Base-by-base conservation (phyloP, 2,888 invertebrate genomes). In the Drosophila macrothrix region DNA sequence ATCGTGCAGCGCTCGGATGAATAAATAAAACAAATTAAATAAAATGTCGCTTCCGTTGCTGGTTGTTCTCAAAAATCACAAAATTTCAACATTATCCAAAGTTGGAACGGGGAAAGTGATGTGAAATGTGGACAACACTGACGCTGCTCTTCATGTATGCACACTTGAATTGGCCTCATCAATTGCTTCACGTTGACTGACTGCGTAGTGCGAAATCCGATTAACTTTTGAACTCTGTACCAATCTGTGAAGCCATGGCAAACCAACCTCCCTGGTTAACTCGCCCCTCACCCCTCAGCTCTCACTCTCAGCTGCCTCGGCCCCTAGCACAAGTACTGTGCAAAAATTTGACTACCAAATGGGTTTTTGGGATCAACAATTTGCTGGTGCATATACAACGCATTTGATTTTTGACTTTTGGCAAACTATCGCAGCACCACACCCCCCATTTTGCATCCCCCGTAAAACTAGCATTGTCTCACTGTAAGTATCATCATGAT, bases 141-240 rank as follows among this genome's bases (percentile, higher is more conserved):
- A 10, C 29, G 46, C 16, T 25, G 29, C 63, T 73, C 62, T 78
- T 71, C 81, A 81, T 89, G 74, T 78, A 86, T 82, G 76, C 76
- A 78, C 89, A 82, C 84, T 89, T 74, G 82, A 89, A 86, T 86
- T 89, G 75, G 72, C 82, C 82, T 82, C 89, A 89, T 89, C 89
- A 87, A 86, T 86, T 84, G 85, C 80, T 82, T 89, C 82, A 87
- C 80, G 84, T 84, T 84, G 84, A 86, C 84, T 86, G 84, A 87
- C 74, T 89, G 67, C 85, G 73, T 73, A 79, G 82, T 78, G 73
- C 80, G 43, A 84, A 89, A 87, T 87, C 84, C 87, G 85, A 86
- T 87, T 89, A 87, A 80, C 80, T 80, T 74, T 76, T 67, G 84
- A 79, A 74, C 89, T 72, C 67, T 68, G 61, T 63, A 59, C 58